Percentiles rank a stretch among this genome's conserved stretches.
phyloP scores from a whole-genome alignment of 1,140 invertebrate genomes.

The Aphis craccivora region DNA sequence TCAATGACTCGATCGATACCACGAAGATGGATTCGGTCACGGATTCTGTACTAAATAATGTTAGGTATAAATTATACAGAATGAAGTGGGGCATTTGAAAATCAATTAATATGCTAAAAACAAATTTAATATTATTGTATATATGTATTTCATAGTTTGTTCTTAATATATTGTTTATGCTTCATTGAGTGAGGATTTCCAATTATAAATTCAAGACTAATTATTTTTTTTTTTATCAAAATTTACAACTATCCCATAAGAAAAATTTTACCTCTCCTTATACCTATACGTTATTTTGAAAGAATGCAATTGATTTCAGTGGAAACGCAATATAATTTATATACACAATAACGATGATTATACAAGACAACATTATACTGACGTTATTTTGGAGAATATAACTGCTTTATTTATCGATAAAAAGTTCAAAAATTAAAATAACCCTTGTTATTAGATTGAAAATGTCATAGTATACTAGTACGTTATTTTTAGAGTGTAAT shows the following conservation, averaged over 20 bases:
- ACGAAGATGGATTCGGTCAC: background rate
- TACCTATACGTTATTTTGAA: background rate
- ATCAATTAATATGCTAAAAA: background rate
- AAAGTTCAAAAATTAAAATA: background rate
- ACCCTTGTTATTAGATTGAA: background rate
- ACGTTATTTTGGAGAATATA: background rate
- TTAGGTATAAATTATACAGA: background rate
- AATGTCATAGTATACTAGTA: no score
- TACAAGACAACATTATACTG: background rate
- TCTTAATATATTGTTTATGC: background rate
- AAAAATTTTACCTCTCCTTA: background rate
- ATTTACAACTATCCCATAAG: background rate
- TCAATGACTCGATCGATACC: background rate
- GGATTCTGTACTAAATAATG: background rate
- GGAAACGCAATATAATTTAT: background rate
- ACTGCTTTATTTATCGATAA: background rate
- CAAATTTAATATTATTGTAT: background rate
- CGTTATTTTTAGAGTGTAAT: background rate
- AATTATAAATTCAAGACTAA: constrained; percentile 8
- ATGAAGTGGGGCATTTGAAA: background rate
- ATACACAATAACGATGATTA: background rate
- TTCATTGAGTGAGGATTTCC: background rate
- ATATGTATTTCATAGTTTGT: background rate
- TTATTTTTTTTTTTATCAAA: background rate
- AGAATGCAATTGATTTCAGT: background rate